These are phyloP conservation scores for Strongylocentrotus purpuratus DNA, from an alignment of 35 echinoderm and acorn worm genomes.

Conservation along the genomic window DNA sequence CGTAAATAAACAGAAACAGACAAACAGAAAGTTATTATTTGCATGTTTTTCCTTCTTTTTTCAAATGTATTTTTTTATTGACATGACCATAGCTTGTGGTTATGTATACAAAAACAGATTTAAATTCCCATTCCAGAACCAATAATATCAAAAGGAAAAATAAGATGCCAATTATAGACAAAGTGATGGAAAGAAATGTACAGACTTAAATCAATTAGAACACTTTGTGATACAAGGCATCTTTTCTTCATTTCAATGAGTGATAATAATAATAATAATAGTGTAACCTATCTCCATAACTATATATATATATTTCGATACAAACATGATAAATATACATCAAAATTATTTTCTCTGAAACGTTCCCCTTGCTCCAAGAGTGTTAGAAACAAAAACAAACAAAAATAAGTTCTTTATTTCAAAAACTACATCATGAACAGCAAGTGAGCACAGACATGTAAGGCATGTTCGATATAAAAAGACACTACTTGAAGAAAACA, in stretches of 20 bases:
- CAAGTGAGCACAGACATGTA: neutral
- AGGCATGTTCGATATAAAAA: constrained; percentile 10
- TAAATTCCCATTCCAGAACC: constrained; percentile 37
- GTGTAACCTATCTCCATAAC: constrained; percentile 4
- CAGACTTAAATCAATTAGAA: constrained; percentile 43
- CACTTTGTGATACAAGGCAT: constrained; percentile 45
- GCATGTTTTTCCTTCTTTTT: constrained; percentile 35
- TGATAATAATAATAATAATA: constrained; percentile 25
- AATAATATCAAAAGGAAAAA: constrained; percentile 44
- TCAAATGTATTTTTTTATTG: constrained; percentile 38
- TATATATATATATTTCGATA: constrained; percentile 51
- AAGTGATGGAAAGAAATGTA: constrained; percentile 35
- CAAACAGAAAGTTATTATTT: constrained; percentile 27
- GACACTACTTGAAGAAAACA: neutral
- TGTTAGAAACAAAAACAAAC: constrained; percentile 25
- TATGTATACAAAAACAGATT: constrained; percentile 37
- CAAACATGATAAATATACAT: constrained; percentile 27
- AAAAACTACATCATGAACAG: neutral
- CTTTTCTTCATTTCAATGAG: constrained; percentile 10
- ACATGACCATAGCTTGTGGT: constrained; percentile 43
- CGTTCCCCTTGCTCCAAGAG: neutral
- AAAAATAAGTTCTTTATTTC: neutral
- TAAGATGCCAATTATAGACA: neutral
- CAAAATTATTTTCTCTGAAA: neutral
- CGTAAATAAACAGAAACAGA: neutral